phyloP scores from a whole-genome alignment of 2,888 invertebrate genomes.

The Apantesis nais region DNA sequence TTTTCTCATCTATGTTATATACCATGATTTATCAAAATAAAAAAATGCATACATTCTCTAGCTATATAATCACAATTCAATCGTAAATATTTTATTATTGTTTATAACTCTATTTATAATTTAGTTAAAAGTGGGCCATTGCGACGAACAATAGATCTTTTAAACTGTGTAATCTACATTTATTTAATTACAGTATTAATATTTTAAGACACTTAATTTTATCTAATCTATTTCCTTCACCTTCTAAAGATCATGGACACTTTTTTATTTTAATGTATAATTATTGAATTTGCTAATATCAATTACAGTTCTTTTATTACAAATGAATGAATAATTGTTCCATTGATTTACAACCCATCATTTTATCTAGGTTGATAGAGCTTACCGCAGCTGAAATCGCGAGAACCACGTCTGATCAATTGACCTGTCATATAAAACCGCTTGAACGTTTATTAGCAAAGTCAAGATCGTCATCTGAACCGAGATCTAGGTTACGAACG shows the following conservation, averaged over 20 bases:
- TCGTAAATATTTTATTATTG: background rate
- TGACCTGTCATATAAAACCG: constrained; percentile 54
- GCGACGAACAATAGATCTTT: background rate
- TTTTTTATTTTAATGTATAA: background rate
- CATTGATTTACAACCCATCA: constrained; percentile 49
- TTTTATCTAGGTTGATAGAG: constrained; percentile 40
- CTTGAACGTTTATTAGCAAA: constrained; percentile 51
- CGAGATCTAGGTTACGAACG: constrained; percentile 40
- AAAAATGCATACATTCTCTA: background rate
- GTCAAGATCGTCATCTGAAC: constrained; percentile 44
- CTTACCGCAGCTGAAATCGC: constrained; percentile 44
- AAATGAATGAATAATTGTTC: constrained; percentile 29
- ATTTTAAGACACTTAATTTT: background rate
- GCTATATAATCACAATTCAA: background rate
- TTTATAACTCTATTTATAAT: background rate
- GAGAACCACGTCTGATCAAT: constrained; percentile 51
- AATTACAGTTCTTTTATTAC: background rate
- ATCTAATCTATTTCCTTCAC: background rate
- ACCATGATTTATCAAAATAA: background rate
- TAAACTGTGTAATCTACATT: constrained; percentile 1
- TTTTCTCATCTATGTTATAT: background rate
- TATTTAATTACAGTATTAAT: background rate
- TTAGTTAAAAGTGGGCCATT: background rate
- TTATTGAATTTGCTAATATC: background rate
- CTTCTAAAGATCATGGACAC: background rate